These are phyloP conservation scores for Cephus cinctus DNA, from an alignment of 1,140 invertebrate genomes.

Conservation along the genomic window DNA sequence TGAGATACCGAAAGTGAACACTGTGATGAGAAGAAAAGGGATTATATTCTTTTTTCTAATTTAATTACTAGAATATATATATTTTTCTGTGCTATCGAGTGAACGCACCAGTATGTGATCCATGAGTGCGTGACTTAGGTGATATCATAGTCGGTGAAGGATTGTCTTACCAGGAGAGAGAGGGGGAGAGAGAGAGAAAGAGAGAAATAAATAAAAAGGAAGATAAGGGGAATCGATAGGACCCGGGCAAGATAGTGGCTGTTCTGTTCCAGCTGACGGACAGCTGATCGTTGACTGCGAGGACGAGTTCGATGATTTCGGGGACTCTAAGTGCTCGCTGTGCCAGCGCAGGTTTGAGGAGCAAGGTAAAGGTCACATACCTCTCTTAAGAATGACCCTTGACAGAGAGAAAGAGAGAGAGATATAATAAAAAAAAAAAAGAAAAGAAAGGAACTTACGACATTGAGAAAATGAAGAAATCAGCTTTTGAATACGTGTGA, in stretches of 20 bases:
- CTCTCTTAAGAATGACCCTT: no score
- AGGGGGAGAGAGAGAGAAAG: constrained; percentile 10
- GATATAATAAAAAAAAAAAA: no score
- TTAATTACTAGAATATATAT: not conserved
- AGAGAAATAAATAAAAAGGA: constrained; percentile 18
- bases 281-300: constrained; percentile 62
- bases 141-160: no score
- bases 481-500: no score
- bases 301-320: constrained; percentile 61
- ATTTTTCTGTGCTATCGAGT: no score
- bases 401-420: no score
- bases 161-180: not conserved
- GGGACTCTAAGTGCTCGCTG: constrained; percentile 64
- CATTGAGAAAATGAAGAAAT: constrained; percentile 8
- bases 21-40: no score
- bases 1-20: no score
- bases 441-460: constrained; percentile 3
- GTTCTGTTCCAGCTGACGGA: constrained; percentile 67
- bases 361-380: constrained; percentile 70
- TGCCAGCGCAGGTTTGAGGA: constrained; percentile 75
- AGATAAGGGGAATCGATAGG: constrained; percentile 39
- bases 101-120: no score
- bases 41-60: no score
- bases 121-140: no score
- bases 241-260: constrained; percentile 46